Conservation (phyloP, 2,888 invertebrate genomes). For the Brachylomia viminalis region DNA sequence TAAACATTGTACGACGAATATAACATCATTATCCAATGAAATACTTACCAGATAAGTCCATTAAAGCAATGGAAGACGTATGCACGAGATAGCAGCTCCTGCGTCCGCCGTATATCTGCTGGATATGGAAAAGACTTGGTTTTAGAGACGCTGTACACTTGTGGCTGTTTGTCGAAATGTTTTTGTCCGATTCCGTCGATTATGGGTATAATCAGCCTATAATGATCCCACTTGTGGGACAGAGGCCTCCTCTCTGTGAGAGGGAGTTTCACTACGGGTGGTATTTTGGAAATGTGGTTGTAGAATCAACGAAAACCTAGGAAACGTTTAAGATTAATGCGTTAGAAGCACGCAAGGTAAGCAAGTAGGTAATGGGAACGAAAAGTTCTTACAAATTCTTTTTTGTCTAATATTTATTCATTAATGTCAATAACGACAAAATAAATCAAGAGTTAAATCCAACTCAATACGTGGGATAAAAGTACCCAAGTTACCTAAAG, state of each 20-base stretch:
- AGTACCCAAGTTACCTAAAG: background rate
- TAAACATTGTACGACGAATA: conserved; percentile 54
- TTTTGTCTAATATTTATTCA: background rate
- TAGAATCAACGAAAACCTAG: background rate
- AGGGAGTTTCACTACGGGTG: no score
- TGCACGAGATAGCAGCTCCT: conserved; percentile 63
- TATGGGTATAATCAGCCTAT: no score
- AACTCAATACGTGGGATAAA: background rate
- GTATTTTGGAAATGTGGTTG: background rate
- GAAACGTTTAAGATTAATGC: background rate
- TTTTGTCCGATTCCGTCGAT: background rate
- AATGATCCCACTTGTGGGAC: no score
- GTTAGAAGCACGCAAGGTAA: background rate
- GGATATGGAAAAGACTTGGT: conserved; percentile 65
- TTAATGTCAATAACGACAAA: background rate
- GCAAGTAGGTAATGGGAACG: background rate
- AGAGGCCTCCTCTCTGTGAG: no score
- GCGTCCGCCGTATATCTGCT: conserved; percentile 64
- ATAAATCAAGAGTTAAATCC: background rate
- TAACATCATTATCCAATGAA: conserved; percentile 70
- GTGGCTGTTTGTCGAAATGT: background rate
- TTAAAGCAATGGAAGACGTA: conserved; percentile 73
- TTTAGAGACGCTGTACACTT: conserved; percentile 65
- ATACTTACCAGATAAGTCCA: conserved; percentile 72
- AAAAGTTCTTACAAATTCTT: background rate